A percentile compares a stretch with the other conserved stretches of the same genome.
These are phyloP conservation scores for Masticophis lateralis DNA, from an alignment of 2,797 vertebrate species.

Conservation along the genomic window DNA sequence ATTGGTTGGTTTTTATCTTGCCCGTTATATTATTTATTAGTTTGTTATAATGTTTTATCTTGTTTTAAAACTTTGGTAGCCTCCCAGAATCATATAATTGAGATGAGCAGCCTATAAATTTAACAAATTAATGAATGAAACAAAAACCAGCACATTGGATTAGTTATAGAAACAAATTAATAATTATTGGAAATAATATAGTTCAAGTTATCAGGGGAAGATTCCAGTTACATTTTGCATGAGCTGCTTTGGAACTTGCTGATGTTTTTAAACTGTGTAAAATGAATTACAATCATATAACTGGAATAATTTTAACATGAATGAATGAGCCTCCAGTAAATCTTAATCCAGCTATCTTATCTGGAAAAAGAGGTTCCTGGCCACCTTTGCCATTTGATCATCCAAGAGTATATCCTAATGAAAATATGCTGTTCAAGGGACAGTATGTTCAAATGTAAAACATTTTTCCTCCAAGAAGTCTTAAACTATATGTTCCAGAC, in stretches of 20 bases:
- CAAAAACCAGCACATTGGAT: neutral
- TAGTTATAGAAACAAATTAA: neutral
- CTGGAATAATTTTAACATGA: neutral
- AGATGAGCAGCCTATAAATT: neutral
- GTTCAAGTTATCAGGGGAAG: neutral
- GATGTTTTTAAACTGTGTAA: neutral
- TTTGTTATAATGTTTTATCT: neutral
- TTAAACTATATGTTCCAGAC: neutral
- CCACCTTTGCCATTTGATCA: neutral
- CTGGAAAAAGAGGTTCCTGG: neutral
- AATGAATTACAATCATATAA: neutral
- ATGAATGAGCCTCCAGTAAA: neutral
- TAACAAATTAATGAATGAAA: neutral
- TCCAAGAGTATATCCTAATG: neutral
- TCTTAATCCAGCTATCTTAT: neutral
- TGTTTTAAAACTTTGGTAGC: neutral
- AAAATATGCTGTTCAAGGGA: neutral
- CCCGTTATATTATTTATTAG: neutral
- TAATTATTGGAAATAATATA: neutral
- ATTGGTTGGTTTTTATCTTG: neutral
- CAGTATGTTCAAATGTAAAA: neutral
- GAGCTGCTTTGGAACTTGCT: too few relatives aligned
- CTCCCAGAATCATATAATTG: neutral
- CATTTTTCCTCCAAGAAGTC: neutral
- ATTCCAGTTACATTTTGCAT: too few relatives aligned